A percentile compares a stretch with the other conserved stretches of the same genome.
Evolutionary conservation across 2,888 invertebrate species (phyloP).

Genomic region (Lydus trimaculatus): DNA sequence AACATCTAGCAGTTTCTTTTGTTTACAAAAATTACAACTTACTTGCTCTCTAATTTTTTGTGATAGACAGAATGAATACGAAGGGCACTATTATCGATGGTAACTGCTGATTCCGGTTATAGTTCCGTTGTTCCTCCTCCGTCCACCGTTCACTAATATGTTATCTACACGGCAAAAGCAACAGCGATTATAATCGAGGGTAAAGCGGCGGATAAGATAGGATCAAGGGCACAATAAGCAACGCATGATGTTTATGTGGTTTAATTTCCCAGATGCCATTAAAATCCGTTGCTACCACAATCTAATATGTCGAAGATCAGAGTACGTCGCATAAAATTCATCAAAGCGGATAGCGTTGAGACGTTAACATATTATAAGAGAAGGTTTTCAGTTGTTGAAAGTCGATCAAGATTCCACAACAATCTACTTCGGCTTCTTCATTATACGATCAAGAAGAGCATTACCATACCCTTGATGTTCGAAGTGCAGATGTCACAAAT

Average conservation of each 20-base stretch:
- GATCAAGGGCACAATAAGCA: conserved; percentile 53
- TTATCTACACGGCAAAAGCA: conserved; percentile 10
- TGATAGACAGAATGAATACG: background rate
- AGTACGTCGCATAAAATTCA: conserved; percentile 57
- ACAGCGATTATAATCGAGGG: conserved; percentile 33
- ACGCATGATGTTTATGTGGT: conserved; percentile 59
- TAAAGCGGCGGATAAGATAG: conserved; percentile 41
- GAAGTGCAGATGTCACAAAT: conserved; percentile 58
- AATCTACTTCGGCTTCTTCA: conserved; percentile 54
- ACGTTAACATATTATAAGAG: conserved; percentile 16
- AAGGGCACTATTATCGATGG: background rate
- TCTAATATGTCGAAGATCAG: conserved; percentile 56
- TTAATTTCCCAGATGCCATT: conserved; percentile 60
- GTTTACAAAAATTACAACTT: background rate
- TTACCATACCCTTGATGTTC: conserved; percentile 52
- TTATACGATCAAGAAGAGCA: conserved; percentile 55
- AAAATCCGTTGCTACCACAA: conserved; percentile 56
- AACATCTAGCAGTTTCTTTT: conserved; percentile 3
- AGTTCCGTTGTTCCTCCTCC: background rate
- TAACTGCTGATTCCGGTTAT: background rate
- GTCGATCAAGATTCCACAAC: conserved; percentile 46
- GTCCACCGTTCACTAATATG: conserved; percentile 3
- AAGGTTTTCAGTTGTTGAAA: conserved; percentile 22
- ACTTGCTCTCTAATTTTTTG: background rate
- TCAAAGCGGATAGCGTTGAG: conserved; percentile 51